These are phyloP conservation scores for Pseudorectes ferrugineus DNA, from an alignment of 2,113 vertebrate genomes.

Conservation along the genomic window DNA sequence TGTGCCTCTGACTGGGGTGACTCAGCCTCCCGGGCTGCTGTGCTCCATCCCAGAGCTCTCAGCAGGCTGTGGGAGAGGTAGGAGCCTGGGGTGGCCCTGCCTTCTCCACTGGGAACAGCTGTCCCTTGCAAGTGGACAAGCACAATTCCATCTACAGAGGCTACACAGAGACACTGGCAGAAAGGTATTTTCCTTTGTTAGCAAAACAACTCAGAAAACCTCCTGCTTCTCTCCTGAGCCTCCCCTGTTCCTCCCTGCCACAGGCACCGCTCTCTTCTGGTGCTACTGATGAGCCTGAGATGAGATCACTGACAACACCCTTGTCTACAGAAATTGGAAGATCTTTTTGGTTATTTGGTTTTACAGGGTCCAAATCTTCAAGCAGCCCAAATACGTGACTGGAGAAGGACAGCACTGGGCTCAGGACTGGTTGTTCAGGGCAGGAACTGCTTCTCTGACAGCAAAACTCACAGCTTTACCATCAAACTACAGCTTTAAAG, in stretches of 20 bases:
- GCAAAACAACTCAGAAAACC: neutral
- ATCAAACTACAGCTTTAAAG: neutral
- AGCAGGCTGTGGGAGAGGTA: neutral
- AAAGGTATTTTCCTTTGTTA: neutral
- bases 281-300: neutral
- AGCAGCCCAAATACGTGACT: neutral
- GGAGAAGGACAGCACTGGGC: fast-evolving
- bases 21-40: neutral
- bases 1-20: neutral
- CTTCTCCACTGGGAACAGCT: neutral
- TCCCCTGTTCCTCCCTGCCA: neutral
- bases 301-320: neutral
- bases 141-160: neutral
- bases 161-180: neutral
- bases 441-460: neutral
- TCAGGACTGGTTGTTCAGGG: neutral
- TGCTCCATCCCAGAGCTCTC: neutral
- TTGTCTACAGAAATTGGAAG: fast-evolving
- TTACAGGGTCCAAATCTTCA: neutral
- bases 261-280: neutral
- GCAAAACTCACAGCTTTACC: neutral
- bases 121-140: neutral
- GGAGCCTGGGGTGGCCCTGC: neutral
- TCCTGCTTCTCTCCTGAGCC: neutral
- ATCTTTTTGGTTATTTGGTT: neutral